Conservation (phyloP, 2,888 invertebrate genomes). For the Erebia ligea region DNA sequence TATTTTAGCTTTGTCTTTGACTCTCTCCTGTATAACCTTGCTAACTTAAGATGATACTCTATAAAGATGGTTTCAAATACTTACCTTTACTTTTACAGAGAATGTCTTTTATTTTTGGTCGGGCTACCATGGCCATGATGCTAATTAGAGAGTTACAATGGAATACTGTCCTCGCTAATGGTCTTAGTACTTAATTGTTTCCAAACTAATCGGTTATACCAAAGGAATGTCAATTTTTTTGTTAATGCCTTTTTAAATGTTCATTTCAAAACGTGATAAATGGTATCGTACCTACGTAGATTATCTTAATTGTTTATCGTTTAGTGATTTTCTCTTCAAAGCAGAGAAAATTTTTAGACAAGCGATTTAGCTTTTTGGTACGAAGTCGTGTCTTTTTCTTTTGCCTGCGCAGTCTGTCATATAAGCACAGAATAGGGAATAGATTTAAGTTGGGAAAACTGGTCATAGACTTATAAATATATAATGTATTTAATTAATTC, state of each 20-base stretch:
- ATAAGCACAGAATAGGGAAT: too few relatives aligned
- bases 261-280: background rate
- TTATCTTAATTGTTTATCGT: background rate
- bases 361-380: too few relatives aligned
- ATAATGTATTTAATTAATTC: too few relatives aligned
- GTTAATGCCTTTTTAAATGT: slow-evolving; percentile 10
- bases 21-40: background rate
- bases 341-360: too few relatives aligned
- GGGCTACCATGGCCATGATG: slow-evolving; percentile 18
- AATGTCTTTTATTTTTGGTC: slow-evolving; percentile 2
- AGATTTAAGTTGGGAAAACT: too few relatives aligned
- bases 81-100: background rate
- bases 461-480: too few relatives aligned
- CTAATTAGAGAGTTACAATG: slow-evolving; percentile 18
- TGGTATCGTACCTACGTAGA: background rate
- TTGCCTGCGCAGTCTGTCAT: too few relatives aligned
- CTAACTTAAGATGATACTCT: background rate
- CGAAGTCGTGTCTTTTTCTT: too few relatives aligned
- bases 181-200: slow-evolving; percentile 32
- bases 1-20: background rate
- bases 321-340: too few relatives aligned
- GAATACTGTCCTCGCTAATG: slow-evolving; percentile 32
- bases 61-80: background rate
- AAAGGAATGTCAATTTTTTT: slow-evolving; percentile 11
- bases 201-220: slow-evolving; percentile 28